Conservation (phyloP, 2,113 vertebrate genomes). For the cattle (Bos taurus) region ARS-UCD2.0 NC_037357.1:73514001-73514500, state of each 20-base stretch:
- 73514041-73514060: not conserved
- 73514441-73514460: not conserved
- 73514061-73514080: not conserved
- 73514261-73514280: not conserved
- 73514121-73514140: not conserved
- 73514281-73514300: not conserved
- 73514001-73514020: not conserved
- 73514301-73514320: not conserved
- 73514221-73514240: not conserved
- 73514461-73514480: not conserved
- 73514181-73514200: conserved; percentile 36
- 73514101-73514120: conserved; percentile 24
- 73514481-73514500: not conserved
- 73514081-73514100: conserved; percentile 7
- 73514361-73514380: not conserved
- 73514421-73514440: not conserved
- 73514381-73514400: not conserved
- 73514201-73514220: not conserved
- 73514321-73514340: not conserved
- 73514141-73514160: conserved; percentile 4
- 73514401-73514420: not conserved
- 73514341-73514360: not conserved
- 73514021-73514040: not conserved
- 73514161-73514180: conserved; percentile 25
- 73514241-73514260: not conserved